These are phyloP conservation scores for Euura lappo DNA, from an alignment of 1,140 invertebrate genomes.

Conservation along the genomic window DNA sequence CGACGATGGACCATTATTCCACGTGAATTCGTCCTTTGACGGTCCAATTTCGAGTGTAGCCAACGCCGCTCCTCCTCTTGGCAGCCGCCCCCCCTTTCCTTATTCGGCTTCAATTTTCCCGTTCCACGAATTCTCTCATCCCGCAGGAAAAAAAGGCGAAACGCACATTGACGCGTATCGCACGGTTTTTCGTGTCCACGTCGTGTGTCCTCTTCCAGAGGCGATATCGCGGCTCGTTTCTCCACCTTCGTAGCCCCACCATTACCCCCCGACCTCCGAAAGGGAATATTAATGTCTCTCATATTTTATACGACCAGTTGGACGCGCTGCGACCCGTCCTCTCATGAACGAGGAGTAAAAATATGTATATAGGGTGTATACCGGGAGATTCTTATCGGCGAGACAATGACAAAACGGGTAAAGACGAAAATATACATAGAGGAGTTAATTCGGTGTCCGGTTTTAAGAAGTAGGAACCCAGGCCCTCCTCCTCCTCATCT, in stretches of 20 bases:
- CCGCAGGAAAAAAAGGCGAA: too few species aligned
- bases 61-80: background rate
- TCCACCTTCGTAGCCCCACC: background rate
- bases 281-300: slow-evolving; percentile 2
- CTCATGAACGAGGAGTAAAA: background rate
- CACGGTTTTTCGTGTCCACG: too few species aligned
- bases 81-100: too few species aligned
- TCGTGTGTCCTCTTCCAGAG: too few species aligned
- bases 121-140: too few species aligned
- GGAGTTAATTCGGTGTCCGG: slow-evolving; percentile 6
- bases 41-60: slow-evolving; percentile 2
- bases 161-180: too few species aligned
- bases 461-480: background rate
- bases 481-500: background rate
- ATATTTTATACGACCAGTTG: slow-evolving; percentile 5
- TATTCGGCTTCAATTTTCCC: too few species aligned
- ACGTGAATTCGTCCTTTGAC: slow-evolving; percentile 6
- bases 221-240: background rate
- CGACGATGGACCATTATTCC: slow-evolving; percentile 6
- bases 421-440: slow-evolving; percentile 7
- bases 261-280: background rate
- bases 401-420: slow-evolving; percentile 1
- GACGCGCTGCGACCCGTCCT: background rate
- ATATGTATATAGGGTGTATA: background rate
- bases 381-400: background rate